Evolutionary conservation across 1,140 invertebrate genomes (phyloP), one percentile per base, ranked within the genome.

Genomic region (Solen grandis): DNA sequence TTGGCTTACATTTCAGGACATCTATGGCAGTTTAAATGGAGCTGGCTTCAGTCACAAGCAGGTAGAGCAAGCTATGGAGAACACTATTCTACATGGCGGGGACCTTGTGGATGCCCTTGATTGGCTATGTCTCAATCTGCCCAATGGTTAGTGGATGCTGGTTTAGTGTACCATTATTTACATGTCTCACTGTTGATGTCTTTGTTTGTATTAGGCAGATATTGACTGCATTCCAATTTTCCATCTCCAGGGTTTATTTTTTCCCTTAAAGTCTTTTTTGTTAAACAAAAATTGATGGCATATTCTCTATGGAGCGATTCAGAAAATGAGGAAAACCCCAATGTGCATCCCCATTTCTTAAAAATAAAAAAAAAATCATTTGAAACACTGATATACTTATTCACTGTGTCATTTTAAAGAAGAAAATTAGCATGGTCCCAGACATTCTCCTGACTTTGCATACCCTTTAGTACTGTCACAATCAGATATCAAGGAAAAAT

Each of bases 41-140:
- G 87, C 89, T 52, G 90, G 90, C 8, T 92, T 92, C 77, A 83
- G 78, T 27, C 88, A 90, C 25, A 84, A 82, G 2, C 90, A 90
- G 73, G 88, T 92, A 14, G 89, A 90, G 55, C 83, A 82, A 27
- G 84, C 87, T 25, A 89, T 92, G 89, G 83, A 70, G 16, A 88
- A 85, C 35, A 88, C 86, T 2, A 83, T 91, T 0, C 82, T 85
- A 38, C 79, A 86, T 81, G 90, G 90, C 25, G 90, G 90, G 1
- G 90, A 92, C 73, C 79, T 92, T 0, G 85, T 91, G 19, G 87
- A 89, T 80, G 85, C 87, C 19, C 82, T 92, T 19, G 90, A 92
- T 60, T 92, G 90, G 90, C 84, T 92, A 8, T 92, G 90, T 78
- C 86, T 92, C 3, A 89, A 90, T 77, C 81, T 87, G 41, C 81